phyloP scores from a whole-genome alignment of 2,113 vertebrate species.

The Mastomys natalensis region DNA sequence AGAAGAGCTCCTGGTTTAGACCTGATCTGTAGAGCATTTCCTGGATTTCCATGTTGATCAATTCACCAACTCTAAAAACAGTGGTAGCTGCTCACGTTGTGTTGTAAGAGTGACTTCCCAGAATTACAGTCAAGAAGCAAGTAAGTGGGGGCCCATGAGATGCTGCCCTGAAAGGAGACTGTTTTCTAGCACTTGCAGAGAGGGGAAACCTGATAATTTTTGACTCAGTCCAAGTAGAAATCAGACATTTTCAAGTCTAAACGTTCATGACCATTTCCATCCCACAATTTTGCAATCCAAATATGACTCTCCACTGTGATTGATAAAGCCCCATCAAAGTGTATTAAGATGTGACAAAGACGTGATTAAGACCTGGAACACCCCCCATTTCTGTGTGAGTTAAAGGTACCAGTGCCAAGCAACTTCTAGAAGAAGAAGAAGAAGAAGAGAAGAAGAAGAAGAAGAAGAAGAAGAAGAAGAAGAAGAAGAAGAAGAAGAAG shows the following conservation, averaged over 20 bases:
- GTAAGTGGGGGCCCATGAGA: too few species aligned
- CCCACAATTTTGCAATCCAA: constrained; percentile 13
- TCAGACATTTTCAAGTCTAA: not conserved
- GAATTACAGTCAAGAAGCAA: not conserved
- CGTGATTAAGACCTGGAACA: constrained; percentile 1
- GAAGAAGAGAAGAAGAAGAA: not conserved
- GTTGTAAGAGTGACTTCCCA: not conserved
- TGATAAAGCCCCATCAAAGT: constrained; percentile 9
- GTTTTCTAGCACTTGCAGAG: not conserved
- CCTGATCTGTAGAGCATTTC: not conserved
- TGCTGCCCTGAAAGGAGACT: not conserved
- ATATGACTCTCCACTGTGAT: not conserved
- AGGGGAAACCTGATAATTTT: not conserved
- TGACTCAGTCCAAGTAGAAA: not conserved
- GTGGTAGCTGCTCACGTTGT: not conserved
- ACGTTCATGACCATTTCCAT: not conserved
- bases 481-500: too few species aligned
- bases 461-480: too few species aligned
- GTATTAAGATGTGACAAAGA: not conserved
- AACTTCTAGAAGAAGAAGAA: constrained; percentile 46
- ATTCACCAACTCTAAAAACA: not conserved
- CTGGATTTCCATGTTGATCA: not conserved
- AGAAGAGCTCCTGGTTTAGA: not conserved
- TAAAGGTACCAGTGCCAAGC: constrained; percentile 19
- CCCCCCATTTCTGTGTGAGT: constrained; percentile 48